A percentile compares a stretch with the other conserved stretches of the same genome.
Evolutionary conservation across 1,140 invertebrate species (phyloP).

Genomic region (Matsumurasca onukii): DNA sequence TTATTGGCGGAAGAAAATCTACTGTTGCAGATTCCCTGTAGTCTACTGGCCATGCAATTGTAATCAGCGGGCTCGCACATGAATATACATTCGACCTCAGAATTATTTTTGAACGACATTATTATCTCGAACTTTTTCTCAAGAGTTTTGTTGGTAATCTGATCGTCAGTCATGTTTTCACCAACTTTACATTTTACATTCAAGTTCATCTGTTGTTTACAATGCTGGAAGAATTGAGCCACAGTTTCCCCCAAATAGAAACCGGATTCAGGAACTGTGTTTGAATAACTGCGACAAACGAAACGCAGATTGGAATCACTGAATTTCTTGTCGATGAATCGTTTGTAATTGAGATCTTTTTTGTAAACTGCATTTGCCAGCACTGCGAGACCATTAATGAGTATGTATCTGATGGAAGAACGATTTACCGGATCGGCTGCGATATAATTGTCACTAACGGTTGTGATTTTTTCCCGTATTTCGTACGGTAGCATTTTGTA

Average conservation of each 20-base stretch:
- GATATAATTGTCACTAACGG: background rate
- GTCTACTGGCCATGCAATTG: background rate
- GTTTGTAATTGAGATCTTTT: background rate
- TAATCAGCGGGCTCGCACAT: background rate
- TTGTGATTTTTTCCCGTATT: background rate
- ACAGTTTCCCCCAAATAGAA: background rate
- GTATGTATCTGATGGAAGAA: background rate
- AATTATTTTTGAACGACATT: background rate
- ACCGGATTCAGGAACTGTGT: background rate
- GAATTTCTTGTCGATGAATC: background rate
- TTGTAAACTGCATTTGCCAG: background rate
- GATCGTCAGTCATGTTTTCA: background rate
- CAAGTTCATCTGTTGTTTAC: constrained; percentile 1
- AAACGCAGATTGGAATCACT: background rate
- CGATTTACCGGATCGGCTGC: background rate
- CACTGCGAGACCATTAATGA: background rate
- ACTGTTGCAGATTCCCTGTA: background rate
- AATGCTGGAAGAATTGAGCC: constrained; percentile 6
- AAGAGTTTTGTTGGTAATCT: background rate
- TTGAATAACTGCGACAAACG: background rate
- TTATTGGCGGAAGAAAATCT: background rate
- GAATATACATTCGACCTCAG: background rate
- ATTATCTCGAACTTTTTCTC: background rate
- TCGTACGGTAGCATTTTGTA: background rate
- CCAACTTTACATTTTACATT: constrained; percentile 1